A percentile compares a stretch with the other conserved stretches of the same genome.
Evolutionary conservation across 2,797 vertebrate species (phyloP).

Genomic region (Rhinatrema bivittatum): DNA sequence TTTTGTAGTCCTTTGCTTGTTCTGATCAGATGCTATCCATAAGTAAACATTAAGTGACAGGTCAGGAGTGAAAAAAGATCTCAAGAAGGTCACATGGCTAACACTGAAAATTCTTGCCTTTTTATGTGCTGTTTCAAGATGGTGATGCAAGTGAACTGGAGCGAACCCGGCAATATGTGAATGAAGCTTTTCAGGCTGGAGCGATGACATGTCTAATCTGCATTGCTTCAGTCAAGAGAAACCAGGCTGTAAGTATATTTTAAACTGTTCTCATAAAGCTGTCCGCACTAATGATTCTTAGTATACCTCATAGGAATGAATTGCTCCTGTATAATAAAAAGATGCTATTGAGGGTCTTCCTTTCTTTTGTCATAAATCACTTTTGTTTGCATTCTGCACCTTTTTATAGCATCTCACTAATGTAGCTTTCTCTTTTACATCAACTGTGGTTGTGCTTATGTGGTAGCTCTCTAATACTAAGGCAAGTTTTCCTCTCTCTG

Average conservation of each 20-base stretch:
- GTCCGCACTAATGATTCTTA: neutral
- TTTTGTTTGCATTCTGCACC: no score
- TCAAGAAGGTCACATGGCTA: no score
- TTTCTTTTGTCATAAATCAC: neutral
- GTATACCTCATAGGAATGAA: neutral
- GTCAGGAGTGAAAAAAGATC: no score
- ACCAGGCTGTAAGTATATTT: slow-evolving; percentile 79
- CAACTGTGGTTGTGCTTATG: no score
- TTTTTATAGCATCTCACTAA: no score
- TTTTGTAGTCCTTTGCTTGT: no score
- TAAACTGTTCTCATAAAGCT: no score
- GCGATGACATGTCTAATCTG: slow-evolving; percentile 92
- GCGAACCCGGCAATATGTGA: slow-evolving; percentile 81
- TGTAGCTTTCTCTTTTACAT: no score
- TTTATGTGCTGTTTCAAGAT: slow-evolving; percentile 51
- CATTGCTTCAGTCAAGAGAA: slow-evolving; percentile 88
- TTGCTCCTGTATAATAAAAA: neutral
- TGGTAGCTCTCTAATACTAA: no score
- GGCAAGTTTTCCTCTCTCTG: no score
- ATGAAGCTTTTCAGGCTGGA: slow-evolving; percentile 86
- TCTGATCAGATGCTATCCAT: no score
- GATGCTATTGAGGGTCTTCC: neutral
- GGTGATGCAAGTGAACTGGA: slow-evolving; percentile 71
- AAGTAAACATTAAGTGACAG: no score
- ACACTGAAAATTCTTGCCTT: slow-evolving; percentile 5